Evolutionary conservation across 2,113 vertebrate species (phyloP), one percentile per base, ranked within the genome.

Genomic region (Uria lomvia): DNA sequence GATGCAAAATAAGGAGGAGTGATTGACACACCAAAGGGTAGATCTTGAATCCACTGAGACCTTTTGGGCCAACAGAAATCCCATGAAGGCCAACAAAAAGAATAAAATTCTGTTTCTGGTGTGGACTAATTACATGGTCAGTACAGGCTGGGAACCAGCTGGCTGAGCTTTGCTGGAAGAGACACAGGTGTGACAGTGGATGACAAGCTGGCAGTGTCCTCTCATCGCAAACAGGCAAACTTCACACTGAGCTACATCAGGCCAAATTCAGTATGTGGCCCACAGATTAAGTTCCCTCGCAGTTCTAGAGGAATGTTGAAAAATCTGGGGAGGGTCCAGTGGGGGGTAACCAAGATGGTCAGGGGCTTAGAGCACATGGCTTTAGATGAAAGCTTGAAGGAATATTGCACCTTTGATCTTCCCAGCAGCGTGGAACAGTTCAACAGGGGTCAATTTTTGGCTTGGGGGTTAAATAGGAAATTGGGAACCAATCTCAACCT

Each of bases 171-270:
- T 84, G 18, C 68, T 80, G 32, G 32, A 66, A 75, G 29, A 52
- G 29, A 52, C 8, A 9, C 2, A 4, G 22, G 12, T 32, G 26
- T 1, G 2, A 9, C 30, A 34, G 16, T 34, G 30, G 9, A 30
- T 59, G 34, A 26, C 24, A 71, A 59, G 20, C 38, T 53, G 78
- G 42, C 9, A 12, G 5, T 42, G 14, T 52, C 42, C 40, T 87
- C 59, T 62, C 6, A 8, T 63, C 38, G 47, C 32, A 29, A 43
- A 34, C 6, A 27, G 58, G 29, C 24, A 52, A 43, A 45, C 27
- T 50, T 88, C n/a, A 49, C 21, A 6, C 32, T 27, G n/a, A 43
- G 2, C 40, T 79, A 17, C 5, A 21, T 65, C 50, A 55, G 45
- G 27, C 27, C 7, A 9, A 60, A 3, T n/a, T 77, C 15, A 20